Percentiles rank a stretch among this genome's conserved stretches.
Conservation (phyloP, 2,797 vertebrate species). For the Anas capensis region DNA sequence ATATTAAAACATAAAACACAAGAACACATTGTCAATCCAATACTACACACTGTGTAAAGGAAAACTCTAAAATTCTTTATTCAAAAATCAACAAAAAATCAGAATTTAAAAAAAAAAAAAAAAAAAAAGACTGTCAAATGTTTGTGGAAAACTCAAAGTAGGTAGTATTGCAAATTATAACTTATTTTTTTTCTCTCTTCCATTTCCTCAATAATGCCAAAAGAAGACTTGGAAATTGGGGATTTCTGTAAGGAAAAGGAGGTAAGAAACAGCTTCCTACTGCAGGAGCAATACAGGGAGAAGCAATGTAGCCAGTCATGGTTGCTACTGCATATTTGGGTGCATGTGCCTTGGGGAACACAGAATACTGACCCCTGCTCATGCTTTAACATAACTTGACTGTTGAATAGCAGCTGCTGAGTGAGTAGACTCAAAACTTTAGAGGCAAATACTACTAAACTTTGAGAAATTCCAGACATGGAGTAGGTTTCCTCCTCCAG, state of each 20-base stretch:
- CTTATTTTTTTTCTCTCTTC: neutral
- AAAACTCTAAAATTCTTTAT: neutral
- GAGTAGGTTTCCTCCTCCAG: neutral
- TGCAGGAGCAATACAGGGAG: neutral
- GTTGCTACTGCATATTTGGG: neutral
- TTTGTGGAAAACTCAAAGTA: neutral
- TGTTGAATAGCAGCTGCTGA: neutral
- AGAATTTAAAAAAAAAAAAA: neutral
- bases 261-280: neutral
- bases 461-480: neutral
- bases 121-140: neutral
- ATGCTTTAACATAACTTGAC: neutral
- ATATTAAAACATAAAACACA: neutral
- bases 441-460: neutral
- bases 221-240: neutral
- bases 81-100: neutral
- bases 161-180: neutral
- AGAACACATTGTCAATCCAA: neutral
- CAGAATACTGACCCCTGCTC: neutral
- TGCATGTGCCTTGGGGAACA: neutral
- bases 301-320: neutral
- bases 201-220: neutral
- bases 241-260: neutral
- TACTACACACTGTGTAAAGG: neutral
- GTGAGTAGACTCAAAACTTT: neutral